A percentile compares a stretch with the other conserved stretches of the same genome.
Conservation (phyloP, 1,140 invertebrate species). For the Saccostrea echinata region DNA sequence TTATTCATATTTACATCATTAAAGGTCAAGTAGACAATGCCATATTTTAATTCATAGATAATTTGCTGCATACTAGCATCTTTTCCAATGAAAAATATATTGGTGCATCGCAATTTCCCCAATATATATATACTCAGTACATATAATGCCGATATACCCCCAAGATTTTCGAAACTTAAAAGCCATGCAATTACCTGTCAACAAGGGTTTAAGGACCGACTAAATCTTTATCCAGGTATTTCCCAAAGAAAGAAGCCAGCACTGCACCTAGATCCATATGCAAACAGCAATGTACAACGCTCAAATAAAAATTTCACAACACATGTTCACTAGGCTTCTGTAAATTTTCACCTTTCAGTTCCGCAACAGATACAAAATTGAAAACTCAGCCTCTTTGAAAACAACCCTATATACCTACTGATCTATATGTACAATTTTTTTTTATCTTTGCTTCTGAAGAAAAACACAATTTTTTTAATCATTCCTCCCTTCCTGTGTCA, state of each 20-base stretch:
- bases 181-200: constrained; percentile 32
- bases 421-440: not conserved
- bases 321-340: not conserved
- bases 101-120: no score
- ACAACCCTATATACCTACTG: constrained; percentile 6
- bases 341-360: constrained; percentile 18
- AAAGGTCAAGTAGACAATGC: not conserved
- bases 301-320: constrained; percentile 9
- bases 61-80: not conserved
- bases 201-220: not conserved
- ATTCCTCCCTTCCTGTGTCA: not conserved
- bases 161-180: not conserved
- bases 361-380: constrained; percentile 3
- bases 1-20: no score
- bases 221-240: constrained; percentile 25
- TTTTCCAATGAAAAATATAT: no score
- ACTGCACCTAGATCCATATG: not conserved
- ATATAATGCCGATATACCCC: no score
- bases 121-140: no score
- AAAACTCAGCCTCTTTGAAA: not conserved
- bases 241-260: not conserved
- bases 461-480: constrained; percentile 4
- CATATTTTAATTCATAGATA: not conserved
- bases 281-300: constrained; percentile 4
- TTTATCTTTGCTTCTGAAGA: not conserved